phyloP scores from a whole-genome alignment of 2,797 vertebrate species.

The Australoheros facetus region DNA sequence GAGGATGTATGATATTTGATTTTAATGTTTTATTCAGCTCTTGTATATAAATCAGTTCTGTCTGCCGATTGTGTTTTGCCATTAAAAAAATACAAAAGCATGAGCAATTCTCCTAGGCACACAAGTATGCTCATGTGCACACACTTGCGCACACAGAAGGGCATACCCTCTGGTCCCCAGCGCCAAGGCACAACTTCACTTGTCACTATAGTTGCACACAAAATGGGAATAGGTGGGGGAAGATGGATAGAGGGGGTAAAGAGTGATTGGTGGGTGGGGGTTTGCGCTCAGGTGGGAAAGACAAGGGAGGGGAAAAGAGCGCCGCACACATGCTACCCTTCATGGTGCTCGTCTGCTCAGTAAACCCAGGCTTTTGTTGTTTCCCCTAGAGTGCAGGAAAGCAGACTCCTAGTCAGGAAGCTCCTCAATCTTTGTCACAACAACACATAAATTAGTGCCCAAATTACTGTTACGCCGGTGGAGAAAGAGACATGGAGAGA shows the following conservation, averaged over 20 bases:
- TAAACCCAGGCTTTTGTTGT: slow-evolving; percentile 81
- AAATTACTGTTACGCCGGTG: slow-evolving; percentile 75
- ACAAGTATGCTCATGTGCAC: slow-evolving; percentile 6
- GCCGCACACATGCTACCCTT: slow-evolving; percentile 74
- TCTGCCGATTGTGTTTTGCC: slow-evolving; percentile 58
- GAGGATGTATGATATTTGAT: slow-evolving; percentile 5
- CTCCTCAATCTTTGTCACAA: slow-evolving; percentile 82
- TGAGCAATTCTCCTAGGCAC: slow-evolving; percentile 37
- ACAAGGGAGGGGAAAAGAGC: slow-evolving; percentile 55
- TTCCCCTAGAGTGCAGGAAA: slow-evolving; percentile 74
- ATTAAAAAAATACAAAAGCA: slow-evolving; percentile 52
- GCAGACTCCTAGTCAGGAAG: slow-evolving; percentile 78
- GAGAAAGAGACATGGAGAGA: slow-evolving; percentile 63
- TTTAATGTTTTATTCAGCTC: slow-evolving; percentile 26
- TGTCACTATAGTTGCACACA: slow-evolving; percentile 64
- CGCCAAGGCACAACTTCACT: slow-evolving; percentile 67
- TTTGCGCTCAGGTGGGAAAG: slow-evolving; percentile 73
- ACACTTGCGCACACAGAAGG: slow-evolving; percentile 30
- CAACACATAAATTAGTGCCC: slow-evolving; percentile 82
- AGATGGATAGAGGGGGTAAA: slow-evolving; percentile 50
- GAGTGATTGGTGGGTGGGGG: slow-evolving; percentile 33
- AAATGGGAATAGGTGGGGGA: slow-evolving; percentile 37
- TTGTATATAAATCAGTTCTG: slow-evolving; percentile 49
- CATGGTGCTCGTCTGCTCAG: slow-evolving; percentile 73
- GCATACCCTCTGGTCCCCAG: slow-evolving; percentile 64